phyloP scores from a whole-genome alignment of 2,113 vertebrate genomes.

The Pelvicachromis taeniatus region DNA sequence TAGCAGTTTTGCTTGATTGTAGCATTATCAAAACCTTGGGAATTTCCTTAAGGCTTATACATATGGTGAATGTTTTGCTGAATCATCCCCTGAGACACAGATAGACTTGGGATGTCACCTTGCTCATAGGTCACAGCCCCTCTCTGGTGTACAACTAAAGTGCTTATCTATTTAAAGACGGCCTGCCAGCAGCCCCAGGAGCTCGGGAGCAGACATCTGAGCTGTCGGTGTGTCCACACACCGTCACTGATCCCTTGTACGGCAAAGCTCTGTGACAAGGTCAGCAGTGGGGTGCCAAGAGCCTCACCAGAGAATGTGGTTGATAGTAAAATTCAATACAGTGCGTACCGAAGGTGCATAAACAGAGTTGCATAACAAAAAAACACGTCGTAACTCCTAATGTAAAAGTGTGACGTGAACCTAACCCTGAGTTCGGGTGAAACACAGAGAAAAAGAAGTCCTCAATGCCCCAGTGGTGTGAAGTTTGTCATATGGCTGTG shows the following conservation, averaged over 20 bases:
- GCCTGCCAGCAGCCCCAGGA: constrained; percentile 33
- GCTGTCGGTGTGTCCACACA: constrained; percentile 32
- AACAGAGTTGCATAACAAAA: constrained; percentile 11
- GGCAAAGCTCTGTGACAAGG: constrained; percentile 56
- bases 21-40: not conserved
- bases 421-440: not conserved
- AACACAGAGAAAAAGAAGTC: not conserved
- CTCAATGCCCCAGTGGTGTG: constrained; percentile 13
- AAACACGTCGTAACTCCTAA: not conserved
- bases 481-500: constrained; percentile 41
- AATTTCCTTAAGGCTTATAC: not conserved
- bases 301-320: not conserved
- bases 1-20: not conserved
- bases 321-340: not conserved
- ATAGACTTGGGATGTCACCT: constrained; percentile 44
- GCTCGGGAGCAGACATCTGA: constrained; percentile 54
- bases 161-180: constrained; percentile 78
- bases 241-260: constrained; percentile 64
- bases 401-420: not conserved
- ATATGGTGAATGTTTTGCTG: constrained; percentile 38
- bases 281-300: constrained; percentile 24
- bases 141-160: constrained; percentile 51
- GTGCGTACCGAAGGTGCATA: not conserved
- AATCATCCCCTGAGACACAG: constrained; percentile 42
- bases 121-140: constrained; percentile 29